Conservation (phyloP, 2,797 vertebrate genomes). For the Sebastes steindachneri region DNA sequence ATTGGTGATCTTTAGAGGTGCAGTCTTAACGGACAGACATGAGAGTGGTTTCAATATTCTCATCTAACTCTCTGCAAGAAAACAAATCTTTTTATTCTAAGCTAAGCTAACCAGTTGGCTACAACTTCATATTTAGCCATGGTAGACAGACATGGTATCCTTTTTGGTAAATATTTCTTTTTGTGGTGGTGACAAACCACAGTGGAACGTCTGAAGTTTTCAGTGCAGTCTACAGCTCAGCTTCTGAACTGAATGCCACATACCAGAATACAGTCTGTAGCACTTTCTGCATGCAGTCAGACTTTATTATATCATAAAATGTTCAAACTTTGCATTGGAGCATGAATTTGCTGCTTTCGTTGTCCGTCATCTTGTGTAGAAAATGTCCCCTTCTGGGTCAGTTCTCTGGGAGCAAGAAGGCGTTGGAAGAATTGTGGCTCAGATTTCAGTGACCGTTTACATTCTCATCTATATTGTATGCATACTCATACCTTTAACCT, state of each 20-base stretch:
- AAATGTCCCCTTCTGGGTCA: not conserved
- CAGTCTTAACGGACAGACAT: no score
- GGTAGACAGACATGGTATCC: not conserved
- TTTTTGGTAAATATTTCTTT: not conserved
- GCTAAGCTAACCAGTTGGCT: no score
- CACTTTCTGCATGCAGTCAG: not conserved
- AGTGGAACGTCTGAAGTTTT: not conserved
- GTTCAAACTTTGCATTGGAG: not conserved
- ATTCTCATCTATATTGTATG: not conserved
- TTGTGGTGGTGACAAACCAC: not conserved
- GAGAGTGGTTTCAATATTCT: no score
- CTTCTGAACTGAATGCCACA: not conserved
- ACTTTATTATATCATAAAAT: not conserved
- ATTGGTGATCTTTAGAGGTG: no score
- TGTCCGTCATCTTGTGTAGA: not conserved
- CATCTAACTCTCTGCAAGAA: no score
- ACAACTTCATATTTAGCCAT: no score
- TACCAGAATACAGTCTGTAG: not conserved
- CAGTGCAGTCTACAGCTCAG: not conserved
- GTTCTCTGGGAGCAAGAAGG: conserved; percentile 17
- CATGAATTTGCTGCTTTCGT: not conserved
- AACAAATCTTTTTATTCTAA: no score
- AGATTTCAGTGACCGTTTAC: not conserved
- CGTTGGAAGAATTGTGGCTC: not conserved
- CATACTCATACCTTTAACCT: not conserved